A percentile compares a stretch with the other conserved stretches of the same genome.
phyloP scores from a whole-genome alignment of 2,888 invertebrate species.

The Myopa testacea region DNA sequence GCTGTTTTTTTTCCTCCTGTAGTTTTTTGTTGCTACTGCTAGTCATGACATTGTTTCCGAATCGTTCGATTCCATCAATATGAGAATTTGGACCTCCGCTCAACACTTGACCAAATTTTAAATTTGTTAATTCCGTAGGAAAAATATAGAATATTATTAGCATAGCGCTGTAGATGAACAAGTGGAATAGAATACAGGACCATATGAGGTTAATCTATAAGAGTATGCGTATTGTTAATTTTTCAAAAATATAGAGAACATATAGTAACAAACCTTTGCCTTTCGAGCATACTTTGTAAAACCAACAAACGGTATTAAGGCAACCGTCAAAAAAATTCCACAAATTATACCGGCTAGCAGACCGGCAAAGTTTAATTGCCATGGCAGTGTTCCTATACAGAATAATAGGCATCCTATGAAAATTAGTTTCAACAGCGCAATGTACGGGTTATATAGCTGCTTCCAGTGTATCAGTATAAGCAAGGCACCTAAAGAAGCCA shows the following conservation, averaged over 20 bases:
- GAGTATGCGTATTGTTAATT: conserved; percentile 8
- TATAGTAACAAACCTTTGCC: conserved; percentile 69
- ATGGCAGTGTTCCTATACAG: conserved; percentile 91
- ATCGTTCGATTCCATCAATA: conserved; percentile 50
- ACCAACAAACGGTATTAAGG: conserved; percentile 93
- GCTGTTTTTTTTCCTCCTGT: conserved; percentile 53
- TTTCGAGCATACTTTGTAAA: conserved; percentile 92
- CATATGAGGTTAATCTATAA: conserved; percentile 72
- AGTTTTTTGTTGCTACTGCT: conserved; percentile 54
- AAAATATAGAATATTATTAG: conserved; percentile 66
- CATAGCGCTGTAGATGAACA: conserved; percentile 62
- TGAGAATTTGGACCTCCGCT: conserved; percentile 41
- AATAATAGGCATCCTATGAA: conserved; percentile 81
- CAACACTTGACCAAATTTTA: conserved; percentile 64
- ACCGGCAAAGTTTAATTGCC: conserved; percentile 99
- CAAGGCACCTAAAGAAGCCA: conserved; percentile 91
- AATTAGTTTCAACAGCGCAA: conserved; percentile 84
- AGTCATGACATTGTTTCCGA: conserved; percentile 49
- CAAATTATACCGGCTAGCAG: conserved; percentile 92
- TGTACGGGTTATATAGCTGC: conserved; percentile 84
- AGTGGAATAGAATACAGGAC: conserved; percentile 71
- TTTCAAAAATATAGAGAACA: not conserved
- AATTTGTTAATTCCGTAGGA: conserved; percentile 64
- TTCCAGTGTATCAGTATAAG: conserved; percentile 77
- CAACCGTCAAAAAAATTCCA: conserved; percentile 93